A percentile compares a stretch with the other conserved stretches of the same genome.
phyloP scores from a whole-genome alignment of 2,113 vertebrate species.

The Ramphastos sulfuratus region DNA sequence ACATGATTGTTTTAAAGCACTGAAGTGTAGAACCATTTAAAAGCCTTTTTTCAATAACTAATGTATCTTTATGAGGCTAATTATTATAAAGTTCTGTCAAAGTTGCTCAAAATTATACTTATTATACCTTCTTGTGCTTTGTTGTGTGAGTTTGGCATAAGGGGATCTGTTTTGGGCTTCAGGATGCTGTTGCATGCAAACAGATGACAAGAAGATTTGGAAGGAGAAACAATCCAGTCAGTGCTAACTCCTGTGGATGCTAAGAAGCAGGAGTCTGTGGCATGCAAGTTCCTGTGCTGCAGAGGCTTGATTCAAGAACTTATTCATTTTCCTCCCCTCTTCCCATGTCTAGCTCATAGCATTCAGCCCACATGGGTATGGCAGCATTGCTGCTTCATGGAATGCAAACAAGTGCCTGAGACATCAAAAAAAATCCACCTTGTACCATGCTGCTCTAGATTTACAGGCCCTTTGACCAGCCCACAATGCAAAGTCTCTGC shows the following conservation, averaged over 20 bases:
- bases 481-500: rapidly evolving
- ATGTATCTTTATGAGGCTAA: neutral
- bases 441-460: neutral
- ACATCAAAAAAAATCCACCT: neutral
- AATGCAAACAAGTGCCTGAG: neutral
- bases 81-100: neutral
- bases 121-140: neutral
- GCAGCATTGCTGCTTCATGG: neutral
- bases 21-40: neutral
- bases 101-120: neutral
- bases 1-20: neutral
- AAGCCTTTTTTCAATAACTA: neutral
- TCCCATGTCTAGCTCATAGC: rapidly evolving
- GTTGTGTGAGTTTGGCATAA: neutral
- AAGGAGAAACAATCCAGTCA: neutral
- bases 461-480: rapidly evolving
- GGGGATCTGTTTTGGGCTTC: neutral
- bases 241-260: rapidly evolving
- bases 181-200: neutral
- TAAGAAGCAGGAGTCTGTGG: rapidly evolving
- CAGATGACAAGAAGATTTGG: neutral
- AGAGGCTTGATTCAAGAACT: neutral
- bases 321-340: rapidly evolving
- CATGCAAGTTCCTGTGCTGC: neutral
- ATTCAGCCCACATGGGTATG: neutral